Evolutionary conservation across 1,140 invertebrate genomes (phyloP).

Genomic region (Diprion similis): DNA sequence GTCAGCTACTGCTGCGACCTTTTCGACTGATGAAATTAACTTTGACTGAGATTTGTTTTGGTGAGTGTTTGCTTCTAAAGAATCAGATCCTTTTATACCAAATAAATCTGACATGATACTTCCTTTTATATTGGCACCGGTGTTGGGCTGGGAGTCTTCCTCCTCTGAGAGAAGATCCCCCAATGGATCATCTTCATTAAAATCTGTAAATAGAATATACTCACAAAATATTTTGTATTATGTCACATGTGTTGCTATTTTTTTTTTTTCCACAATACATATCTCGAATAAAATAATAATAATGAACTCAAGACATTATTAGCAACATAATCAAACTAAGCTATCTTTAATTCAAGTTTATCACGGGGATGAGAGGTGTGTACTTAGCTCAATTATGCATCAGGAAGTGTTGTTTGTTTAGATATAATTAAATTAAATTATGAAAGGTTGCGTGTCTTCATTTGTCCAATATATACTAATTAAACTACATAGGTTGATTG

Average conservation of each 20-base stretch:
- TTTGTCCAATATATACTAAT: background rate
- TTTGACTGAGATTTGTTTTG: no score
- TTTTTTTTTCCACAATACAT: no score
- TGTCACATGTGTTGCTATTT: no score
- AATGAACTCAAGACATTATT: no score
- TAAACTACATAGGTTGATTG: background rate
- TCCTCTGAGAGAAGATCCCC: constrained; percentile 40
- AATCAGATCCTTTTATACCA: constrained; percentile 30
- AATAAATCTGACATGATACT: constrained; percentile 40
- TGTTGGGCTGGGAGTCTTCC: constrained; percentile 29
- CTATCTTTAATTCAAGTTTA: no score
- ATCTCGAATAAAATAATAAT: no score
- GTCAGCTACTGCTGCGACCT: background rate
- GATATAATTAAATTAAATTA: no score
- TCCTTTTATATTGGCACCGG: constrained; percentile 26
- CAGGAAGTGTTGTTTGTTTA: no score
- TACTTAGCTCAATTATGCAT: no score
- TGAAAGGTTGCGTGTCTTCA: background rate
- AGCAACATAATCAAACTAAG: no score
- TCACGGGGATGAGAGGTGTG: no score
- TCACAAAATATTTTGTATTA: background rate
- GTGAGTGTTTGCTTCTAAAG: background rate
- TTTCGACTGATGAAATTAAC: background rate
- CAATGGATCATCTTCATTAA: constrained; percentile 39
- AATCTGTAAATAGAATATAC: constrained; percentile 23